Evolutionary conservation across 2,888 invertebrate species (phyloP).

Genomic region (Agrochola lota): DNA sequence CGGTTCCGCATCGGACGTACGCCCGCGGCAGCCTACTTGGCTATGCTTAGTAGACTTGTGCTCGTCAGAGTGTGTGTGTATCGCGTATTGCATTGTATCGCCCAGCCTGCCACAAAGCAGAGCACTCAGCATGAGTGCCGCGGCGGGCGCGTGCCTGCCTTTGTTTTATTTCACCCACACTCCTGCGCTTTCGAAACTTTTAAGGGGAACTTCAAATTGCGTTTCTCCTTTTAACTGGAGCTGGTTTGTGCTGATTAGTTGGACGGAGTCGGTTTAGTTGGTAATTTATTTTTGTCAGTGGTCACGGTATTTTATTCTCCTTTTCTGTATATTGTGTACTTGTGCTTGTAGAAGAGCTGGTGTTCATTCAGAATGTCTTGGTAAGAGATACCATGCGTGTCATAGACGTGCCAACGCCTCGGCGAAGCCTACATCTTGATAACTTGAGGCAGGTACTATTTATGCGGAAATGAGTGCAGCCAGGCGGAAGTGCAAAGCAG

Average conservation of each 20-base stretch:
- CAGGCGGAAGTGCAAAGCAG: constrained; percentile 88
- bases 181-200: constrained; percentile 88
- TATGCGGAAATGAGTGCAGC: constrained; percentile 89
- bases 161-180: constrained; percentile 90
- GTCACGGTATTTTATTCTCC: constrained; percentile 48
- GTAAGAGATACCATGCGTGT: not conserved
- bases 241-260: constrained; percentile 83
- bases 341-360: not conserved
- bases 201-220: constrained; percentile 87
- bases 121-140: constrained; percentile 89
- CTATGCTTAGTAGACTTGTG: constrained; percentile 69
- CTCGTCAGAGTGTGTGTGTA: constrained; percentile 66
- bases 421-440: constrained; percentile 80
- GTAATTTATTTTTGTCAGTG: constrained; percentile 65
- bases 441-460: constrained; percentile 81
- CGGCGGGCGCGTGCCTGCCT: constrained; percentile 86
- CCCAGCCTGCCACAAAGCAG: constrained; percentile 87
- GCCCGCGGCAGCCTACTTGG: constrained; percentile 69
- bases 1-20: constrained; percentile 68
- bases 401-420: constrained; percentile 20
- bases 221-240: constrained; percentile 83
- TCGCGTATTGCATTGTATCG: constrained; percentile 85
- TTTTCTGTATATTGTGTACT: not conserved
- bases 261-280: constrained; percentile 64
- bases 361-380: not conserved